Evolutionary conservation across 2,888 invertebrate genomes (phyloP), one percentile per base, ranked within the genome.

Genomic region (Bombylius major): DNA sequence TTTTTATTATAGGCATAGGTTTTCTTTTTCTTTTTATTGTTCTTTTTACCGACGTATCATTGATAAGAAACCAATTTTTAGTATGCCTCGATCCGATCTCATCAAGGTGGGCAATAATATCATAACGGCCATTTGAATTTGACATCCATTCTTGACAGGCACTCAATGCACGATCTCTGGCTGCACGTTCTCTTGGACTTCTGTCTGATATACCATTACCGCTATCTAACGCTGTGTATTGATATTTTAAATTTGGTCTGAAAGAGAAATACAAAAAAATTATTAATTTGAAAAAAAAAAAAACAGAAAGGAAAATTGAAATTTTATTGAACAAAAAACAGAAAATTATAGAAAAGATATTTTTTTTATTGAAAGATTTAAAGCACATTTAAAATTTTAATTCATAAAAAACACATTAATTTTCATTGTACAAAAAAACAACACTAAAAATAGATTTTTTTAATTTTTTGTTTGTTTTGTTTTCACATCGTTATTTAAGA

Each of bases 21-120:
- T 45, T n/a, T 23, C 9, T 48, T 31, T 44, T 12, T 44, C 1
- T 44, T 12, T 4, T 44, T 44, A 1, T 1, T 11, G 9, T 44
- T 44, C 11, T 4, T 23, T 14, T 64, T 61, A 83, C 84, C 73
- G 85, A 83, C 63, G 83, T 84, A 72, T 94, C 93, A 66, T 84
- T 84, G 58, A 94, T 87, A 34, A 88, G 82, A 71, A 93, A 94
- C 94, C 94, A 95, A 71, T 91, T 85, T 71, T 93, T 93, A 72
- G 87, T 87, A 54, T 86, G 78, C 55, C 94, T 80, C 47, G 87
- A 89, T 11, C 93, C 94, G 60, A 94, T 86, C 62, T 86, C 82
- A 66, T 85, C 84, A 61, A 94, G 78, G 66, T 90, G 88, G 53
- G 86, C 83, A 64, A 88, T 79, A 62, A 90, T 79, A 64, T 83